Percentiles rank a stretch among this genome's conserved stretches.
phyloP scores from a whole-genome alignment of 2,113 vertebrate genomes.

The Syrrhaptes paradoxus region DNA sequence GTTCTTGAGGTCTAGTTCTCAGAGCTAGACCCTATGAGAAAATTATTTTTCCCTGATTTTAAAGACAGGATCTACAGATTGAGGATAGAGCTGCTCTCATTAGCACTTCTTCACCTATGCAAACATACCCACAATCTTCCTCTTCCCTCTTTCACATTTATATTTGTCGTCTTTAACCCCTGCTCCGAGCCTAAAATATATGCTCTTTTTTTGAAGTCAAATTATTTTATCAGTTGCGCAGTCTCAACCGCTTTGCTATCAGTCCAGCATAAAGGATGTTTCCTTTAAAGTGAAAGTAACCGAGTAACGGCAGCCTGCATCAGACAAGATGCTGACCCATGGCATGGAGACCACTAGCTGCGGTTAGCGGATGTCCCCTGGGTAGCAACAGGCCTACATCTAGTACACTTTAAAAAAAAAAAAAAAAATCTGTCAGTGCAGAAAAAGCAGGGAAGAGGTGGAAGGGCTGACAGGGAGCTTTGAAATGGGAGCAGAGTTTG shows the following conservation, averaged over 20 bases:
- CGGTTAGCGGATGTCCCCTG: neutral
- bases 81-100: neutral
- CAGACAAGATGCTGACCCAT: neutral
- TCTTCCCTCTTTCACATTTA: neutral
- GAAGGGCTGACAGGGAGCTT: neutral
- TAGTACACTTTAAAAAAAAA: neutral
- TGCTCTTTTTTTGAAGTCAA: neutral
- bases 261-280: neutral
- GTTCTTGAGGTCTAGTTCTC: neutral
- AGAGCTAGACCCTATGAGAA: neutral
- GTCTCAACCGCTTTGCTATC: neutral
- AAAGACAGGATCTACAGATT: neutral
- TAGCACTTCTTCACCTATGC: neutral
- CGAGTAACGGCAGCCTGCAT: neutral
- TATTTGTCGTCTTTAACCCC: neutral
- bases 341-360: neutral
- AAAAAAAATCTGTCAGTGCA: neutral
- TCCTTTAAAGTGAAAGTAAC: constrained; percentile 3
- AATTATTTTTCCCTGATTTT: neutral
- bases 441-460: neutral
- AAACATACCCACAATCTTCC: neutral
- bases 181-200: neutral
- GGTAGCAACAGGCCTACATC: neutral
- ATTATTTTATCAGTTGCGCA: neutral
- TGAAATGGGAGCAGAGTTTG: neutral